Evolutionary conservation across 2,797 vertebrate species (phyloP), one percentile per base, ranked within the genome.

Genomic region (Esox lucius): DNA sequence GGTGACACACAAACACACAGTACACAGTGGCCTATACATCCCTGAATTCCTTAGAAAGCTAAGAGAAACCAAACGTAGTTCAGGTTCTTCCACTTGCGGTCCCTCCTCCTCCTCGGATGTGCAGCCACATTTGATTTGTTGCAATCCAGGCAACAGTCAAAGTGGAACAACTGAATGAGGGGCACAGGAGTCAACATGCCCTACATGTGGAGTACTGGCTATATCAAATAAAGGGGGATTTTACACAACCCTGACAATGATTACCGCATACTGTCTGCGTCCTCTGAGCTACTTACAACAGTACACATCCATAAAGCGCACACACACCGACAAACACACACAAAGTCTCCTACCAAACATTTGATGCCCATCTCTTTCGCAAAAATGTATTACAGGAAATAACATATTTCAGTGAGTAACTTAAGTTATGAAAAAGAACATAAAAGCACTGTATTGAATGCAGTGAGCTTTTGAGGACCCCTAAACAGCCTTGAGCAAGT

Each of bases 161-260:
- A 75, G 68, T 71, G 31, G 56, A 70, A 49, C 48, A 31, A 35
- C 61, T 26, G 49, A 69, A 33, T 16, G 59, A 56, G 69, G 51
- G 62, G 15, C 2, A 4, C n/a, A 39, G 74, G 73, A 78, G 74
- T 78, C 71, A 75, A 64, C 71, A 15, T 31, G 71, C 67, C 59
- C 75, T 12, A 80, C 22, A 48, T 82, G 79, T 70, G 77, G 86
- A 89, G 83, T 85, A 89, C 76, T 70, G 19, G 59, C 56, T 65
- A 65, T 59, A 24, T 77, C 72, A 77, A 68, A 77, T 33, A 11
- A 12, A 75, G 74, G 83, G 1, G 81, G 82, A 79, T 81, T 78
- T 79, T 49, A 22, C 13, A 62, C 74, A 7, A 59, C 75, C 67
- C 49, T 17, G 76, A 76, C 75, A 75, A 76, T 83, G 82, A 84